Conservation (phyloP, 2,888 invertebrate species). For the Antitype chi region DNA sequence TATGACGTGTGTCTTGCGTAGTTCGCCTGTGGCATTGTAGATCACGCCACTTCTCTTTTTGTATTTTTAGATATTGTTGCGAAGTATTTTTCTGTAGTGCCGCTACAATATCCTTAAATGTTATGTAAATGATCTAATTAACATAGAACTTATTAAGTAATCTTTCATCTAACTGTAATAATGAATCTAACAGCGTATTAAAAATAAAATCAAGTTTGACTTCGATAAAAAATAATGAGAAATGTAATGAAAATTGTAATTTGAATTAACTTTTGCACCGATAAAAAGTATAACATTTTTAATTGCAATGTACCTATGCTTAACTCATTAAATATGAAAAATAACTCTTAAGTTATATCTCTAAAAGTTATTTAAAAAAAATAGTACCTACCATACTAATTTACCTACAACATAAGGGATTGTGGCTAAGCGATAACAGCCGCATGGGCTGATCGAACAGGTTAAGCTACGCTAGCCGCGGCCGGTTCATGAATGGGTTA, state of each 20-base stretch:
- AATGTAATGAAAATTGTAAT: constrained; percentile 39
- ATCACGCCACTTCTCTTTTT: too few species aligned
- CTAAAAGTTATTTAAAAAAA: background rate
- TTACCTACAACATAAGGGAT: background rate
- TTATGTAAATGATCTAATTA: constrained; percentile 1
- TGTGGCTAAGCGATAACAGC: too few species aligned
- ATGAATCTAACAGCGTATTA: constrained; percentile 19
- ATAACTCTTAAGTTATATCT: background rate
- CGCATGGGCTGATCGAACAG: too few species aligned
- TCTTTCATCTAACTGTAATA: constrained; percentile 24
- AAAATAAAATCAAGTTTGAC: constrained; percentile 29
- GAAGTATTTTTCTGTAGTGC: too few species aligned
- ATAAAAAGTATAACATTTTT: constrained; percentile 34
- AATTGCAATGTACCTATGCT: constrained; percentile 17
- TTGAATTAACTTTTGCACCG: constrained; percentile 26
- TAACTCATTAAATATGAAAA: constrained; percentile 4
- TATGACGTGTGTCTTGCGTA: too few species aligned
- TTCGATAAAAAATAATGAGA: constrained; percentile 50
- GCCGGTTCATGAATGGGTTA: too few species aligned
- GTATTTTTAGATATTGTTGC: too few species aligned
- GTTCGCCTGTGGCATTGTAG: too few species aligned
- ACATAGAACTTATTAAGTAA: constrained; percentile 7
- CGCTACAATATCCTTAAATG: too few species aligned
- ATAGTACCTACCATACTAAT: background rate
- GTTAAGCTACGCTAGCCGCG: too few species aligned